Percentiles rank a stretch among this genome's conserved stretches.
Evolutionary conservation across 2,888 invertebrate genomes (phyloP).

Genomic region (Glaucopsyche alexis): DNA sequence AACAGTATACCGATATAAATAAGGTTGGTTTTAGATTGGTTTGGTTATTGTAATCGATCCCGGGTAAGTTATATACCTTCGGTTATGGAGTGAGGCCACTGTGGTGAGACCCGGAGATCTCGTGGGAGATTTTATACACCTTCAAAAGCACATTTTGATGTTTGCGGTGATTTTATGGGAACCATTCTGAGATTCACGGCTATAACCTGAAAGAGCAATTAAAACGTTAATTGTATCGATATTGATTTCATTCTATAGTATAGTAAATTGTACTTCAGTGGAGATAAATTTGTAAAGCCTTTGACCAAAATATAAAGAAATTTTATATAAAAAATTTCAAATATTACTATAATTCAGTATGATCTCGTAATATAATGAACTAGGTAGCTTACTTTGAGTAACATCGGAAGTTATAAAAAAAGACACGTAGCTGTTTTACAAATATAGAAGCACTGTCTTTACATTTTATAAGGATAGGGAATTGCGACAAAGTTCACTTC

Average conservation of each 20-base stretch:
- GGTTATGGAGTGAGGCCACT: slow-evolving; percentile 61
- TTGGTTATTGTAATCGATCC: slow-evolving; percentile 37
- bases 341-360: too few relatives aligned
- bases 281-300: neutral
- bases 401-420: slow-evolving; percentile 9
- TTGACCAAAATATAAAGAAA: neutral
- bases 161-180: slow-evolving; percentile 62
- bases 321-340: too few relatives aligned
- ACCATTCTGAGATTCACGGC: slow-evolving; percentile 52
- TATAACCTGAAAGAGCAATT: slow-evolving; percentile 31
- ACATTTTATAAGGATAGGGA: neutral
- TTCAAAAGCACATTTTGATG: slow-evolving; percentile 47
- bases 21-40: slow-evolving; percentile 18
- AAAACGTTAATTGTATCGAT: slow-evolving; percentile 32
- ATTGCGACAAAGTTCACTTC: slow-evolving; percentile 26
- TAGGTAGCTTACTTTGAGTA: neutral
- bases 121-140: slow-evolving; percentile 56
- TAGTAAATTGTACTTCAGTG: neutral
- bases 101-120: slow-evolving; percentile 58
- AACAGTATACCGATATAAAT: neutral
- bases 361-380: too few relatives aligned
- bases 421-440: neutral
- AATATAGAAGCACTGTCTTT: slow-evolving; percentile 2
- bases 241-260: slow-evolving; percentile 27
- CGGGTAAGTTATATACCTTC: slow-evolving; percentile 52